Evolutionary conservation across 2,797 vertebrate genomes (phyloP).

Genomic region (Sebastes taczanowskii): DNA sequence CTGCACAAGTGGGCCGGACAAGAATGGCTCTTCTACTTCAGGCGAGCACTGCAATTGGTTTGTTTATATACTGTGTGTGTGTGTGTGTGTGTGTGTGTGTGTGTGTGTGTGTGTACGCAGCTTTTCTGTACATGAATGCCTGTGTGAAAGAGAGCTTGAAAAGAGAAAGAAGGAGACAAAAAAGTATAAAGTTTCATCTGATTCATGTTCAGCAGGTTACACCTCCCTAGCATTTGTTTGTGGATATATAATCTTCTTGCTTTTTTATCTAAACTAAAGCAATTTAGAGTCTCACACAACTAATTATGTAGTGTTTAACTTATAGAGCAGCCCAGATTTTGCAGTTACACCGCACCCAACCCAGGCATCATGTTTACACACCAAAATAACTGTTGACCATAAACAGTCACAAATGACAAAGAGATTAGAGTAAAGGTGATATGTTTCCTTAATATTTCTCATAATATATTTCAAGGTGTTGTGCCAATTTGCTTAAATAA

Average conservation of each 20-base stretch:
- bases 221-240: neutral
- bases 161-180: neutral
- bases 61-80: neutral
- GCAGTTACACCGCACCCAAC: neutral
- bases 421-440: neutral
- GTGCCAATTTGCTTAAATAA: neutral
- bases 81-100: neutral
- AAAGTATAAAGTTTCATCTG: neutral
- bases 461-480: neutral
- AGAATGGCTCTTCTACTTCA: neutral
- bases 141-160: neutral
- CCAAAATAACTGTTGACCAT: neutral
- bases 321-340: neutral
- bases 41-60: neutral
- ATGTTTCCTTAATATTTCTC: neutral
- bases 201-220: neutral
- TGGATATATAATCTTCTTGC: neutral
- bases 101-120: neutral
- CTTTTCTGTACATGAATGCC: neutral
- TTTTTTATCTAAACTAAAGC: neutral
- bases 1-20: slow-evolving; percentile 7
- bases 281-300: neutral
- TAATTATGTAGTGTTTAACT: neutral
- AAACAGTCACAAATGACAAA: neutral
- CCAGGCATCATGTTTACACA: neutral